Evolutionary conservation across 2,113 vertebrate genomes (phyloP), one percentile per base, ranked within the genome.

Genomic region (Rhabdomys dilectus): DNA sequence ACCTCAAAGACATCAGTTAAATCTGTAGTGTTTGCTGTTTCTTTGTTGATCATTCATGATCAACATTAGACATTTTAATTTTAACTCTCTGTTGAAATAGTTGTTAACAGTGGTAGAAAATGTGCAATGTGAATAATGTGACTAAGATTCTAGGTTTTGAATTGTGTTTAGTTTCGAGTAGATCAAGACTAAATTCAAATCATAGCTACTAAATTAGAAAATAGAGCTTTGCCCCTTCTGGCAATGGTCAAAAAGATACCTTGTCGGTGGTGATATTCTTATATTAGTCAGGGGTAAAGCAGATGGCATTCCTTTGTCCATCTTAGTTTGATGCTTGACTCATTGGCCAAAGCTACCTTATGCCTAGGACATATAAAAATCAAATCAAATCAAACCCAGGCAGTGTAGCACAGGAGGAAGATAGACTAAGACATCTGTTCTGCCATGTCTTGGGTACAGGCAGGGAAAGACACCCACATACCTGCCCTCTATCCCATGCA

Each of bases 1-100:
- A 82, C 11, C 9, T 45, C 85, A 56, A 2, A 76, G 39, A 82
- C 26, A 70, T 88, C 45, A 66, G 80, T 98, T 92, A 62, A 99
- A 96, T 89, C 98, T 98, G 90, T 95, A 91, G 7, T 97, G 76
- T n/a, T 97, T 98, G 3, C 96, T 98, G 5, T 73, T 7, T 77
- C 84, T 88, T 70, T 56, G 1, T 42, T 89, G 19, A 21, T 81
- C 6, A 17, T 16, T 7, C 45, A 68, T 78, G 48, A 82, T 31
- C 29, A 90, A 36, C 31, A 80, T 1, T 39, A 10, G 66, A 31
- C 73, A 78, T 62, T 31, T 91, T 66, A 16, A 53, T 24, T 17
- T 56, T 26, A 26, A 3, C 13, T 42, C 0, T 53, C 15, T 10
- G 36, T 70, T n/a, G 19, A 11, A 31, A 5, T 39, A 75, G 56